These are phyloP conservation scores for Pimpla rufipes DNA, from an alignment of 2,888 invertebrate genomes.

Conservation along the genomic window DNA sequence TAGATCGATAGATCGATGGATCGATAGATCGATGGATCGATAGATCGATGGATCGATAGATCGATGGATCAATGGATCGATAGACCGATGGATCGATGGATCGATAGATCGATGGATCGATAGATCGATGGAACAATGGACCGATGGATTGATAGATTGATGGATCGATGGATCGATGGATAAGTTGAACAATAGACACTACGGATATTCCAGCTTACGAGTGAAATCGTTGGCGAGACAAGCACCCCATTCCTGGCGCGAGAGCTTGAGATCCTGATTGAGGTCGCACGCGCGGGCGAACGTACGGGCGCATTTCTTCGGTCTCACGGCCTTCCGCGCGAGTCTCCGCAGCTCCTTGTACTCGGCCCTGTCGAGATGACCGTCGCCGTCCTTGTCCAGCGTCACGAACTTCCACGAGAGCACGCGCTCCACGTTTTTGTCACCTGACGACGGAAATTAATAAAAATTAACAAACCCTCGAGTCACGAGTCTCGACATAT, in stretches of 20 bases:
- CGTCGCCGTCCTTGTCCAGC: conserved; percentile 93
- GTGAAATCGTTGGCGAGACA: conserved; percentile 94
- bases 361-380: conserved; percentile 92
- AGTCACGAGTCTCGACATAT: too few relatives aligned
- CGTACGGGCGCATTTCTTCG: conserved; percentile 94
- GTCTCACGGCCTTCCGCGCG: conserved; percentile 95
- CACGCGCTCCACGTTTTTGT: conserved; percentile 86
- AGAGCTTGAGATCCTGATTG: conserved; percentile 92
- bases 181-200: conserved; percentile 3
- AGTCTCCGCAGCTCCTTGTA: conserved; percentile 93
- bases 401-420: conserved; percentile 96
- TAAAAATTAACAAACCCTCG: not conserved
- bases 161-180: not conserved
- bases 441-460: conserved; percentile 73
- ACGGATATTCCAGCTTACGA: conserved; percentile 88
- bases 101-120: too few relatives aligned
- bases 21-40: too few relatives aligned
- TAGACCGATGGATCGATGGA: too few relatives aligned
- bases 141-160: too few relatives aligned
- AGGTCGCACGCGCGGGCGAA: conserved; percentile 96
- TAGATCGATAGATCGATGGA: too few relatives aligned
- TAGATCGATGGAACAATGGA: too few relatives aligned
- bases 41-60: too few relatives aligned
- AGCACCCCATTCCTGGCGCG: conserved; percentile 93
- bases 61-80: too few relatives aligned